phyloP scores from a whole-genome alignment of 2,888 invertebrate genomes.

The Meghimatium bilineatum region DNA sequence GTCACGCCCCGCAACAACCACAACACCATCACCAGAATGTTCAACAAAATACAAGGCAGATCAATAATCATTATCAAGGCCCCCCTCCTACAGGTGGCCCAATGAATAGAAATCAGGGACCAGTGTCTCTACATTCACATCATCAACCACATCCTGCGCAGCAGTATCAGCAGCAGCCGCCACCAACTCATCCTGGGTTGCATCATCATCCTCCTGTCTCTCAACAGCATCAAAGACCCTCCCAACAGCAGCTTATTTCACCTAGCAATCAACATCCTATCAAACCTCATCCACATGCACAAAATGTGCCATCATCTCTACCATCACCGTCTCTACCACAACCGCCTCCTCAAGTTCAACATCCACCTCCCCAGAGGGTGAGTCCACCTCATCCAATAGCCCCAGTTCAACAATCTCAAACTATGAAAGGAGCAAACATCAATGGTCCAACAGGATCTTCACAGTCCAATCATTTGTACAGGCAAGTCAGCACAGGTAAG shows the following conservation, averaged over 20 bases:
- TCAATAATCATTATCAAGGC: conserved; percentile 43
- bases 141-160: conserved; percentile 22
- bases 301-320: neutral
- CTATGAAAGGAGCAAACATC: neutral
- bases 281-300: conserved; percentile 25
- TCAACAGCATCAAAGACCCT: conserved; percentile 17
- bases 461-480: neutral
- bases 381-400: conserved; percentile 14
- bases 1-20: conserved; percentile 11
- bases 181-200: conserved; percentile 8
- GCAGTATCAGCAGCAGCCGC: conserved; percentile 14
- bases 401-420: neutral
- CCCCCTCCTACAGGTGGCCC: conserved; percentile 25
- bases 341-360: conserved; percentile 21
- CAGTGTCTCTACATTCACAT: neutral
- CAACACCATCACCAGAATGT: conserved; percentile 27
- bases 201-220: neutral
- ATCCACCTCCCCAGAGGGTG: conserved; percentile 7
- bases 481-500: conserved; percentile 26
- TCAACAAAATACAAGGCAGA: conserved; percentile 15
- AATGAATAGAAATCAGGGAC: conserved; percentile 28
- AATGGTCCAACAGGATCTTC: conserved; percentile 25
- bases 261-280: neutral
- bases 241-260: conserved; percentile 21
- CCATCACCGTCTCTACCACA: conserved; percentile 9